Evolutionary conservation across 2,888 invertebrate species (phyloP).

Genomic region (Acrobasis suavella): DNA sequence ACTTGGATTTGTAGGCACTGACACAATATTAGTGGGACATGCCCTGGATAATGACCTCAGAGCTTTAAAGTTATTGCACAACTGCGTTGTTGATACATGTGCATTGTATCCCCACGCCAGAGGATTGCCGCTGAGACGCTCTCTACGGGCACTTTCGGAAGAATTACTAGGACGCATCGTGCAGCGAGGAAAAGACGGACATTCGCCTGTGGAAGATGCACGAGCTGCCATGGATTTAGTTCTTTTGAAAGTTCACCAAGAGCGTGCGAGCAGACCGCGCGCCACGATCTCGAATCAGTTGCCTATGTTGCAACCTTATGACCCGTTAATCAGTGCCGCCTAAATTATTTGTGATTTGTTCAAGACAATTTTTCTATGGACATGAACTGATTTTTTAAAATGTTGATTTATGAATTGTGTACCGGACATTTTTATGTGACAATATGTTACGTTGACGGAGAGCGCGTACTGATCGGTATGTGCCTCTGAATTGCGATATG

Average conservation of each 20-base stretch:
- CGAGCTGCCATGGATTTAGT: constrained; percentile 94
- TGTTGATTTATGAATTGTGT: constrained; percentile 44
- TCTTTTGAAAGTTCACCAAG: constrained; percentile 85
- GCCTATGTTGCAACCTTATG: constrained; percentile 69
- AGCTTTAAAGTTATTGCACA: constrained; percentile 92
- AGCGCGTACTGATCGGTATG: constrained; percentile 74
- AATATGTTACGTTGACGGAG: constrained; percentile 77
- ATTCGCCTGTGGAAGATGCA: constrained; percentile 97
- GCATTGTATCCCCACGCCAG: constrained; percentile 92
- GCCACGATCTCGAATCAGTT: constrained; percentile 43
- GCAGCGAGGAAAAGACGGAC: constrained; percentile 87
- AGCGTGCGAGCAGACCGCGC: constrained; percentile 48
- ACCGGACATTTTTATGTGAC: constrained; percentile 55
- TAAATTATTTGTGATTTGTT: constrained; percentile 54
- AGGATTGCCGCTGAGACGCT: constrained; percentile 92
- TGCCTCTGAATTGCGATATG: constrained; percentile 78
- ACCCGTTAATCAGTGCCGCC: constrained; percentile 73
- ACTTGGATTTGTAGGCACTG: constrained; percentile 88
- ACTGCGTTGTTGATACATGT: constrained; percentile 94
- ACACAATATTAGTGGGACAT: constrained; percentile 97
- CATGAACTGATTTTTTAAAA: constrained; percentile 52
- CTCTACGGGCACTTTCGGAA: constrained; percentile 89
- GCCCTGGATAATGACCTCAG: constrained; percentile 96
- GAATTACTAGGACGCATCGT: constrained; percentile 90
- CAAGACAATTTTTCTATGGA: constrained; percentile 61